Conservation (phyloP, 2,888 invertebrate genomes). For the Parnassius orleans region DNA sequence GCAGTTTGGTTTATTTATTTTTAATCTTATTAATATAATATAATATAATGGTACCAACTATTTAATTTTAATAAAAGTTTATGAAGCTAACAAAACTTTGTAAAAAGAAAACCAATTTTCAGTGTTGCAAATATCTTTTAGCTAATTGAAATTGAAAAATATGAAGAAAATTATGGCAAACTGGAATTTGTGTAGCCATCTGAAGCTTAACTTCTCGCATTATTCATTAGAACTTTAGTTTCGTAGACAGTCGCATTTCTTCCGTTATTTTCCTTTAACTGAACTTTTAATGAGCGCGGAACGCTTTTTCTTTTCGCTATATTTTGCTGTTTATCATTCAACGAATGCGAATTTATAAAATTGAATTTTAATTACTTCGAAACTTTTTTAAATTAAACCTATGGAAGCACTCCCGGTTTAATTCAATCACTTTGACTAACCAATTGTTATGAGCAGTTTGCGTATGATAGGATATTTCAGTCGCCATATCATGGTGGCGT, state of each 20-base stretch:
- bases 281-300: constrained; percentile 39
- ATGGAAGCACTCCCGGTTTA: too few species aligned
- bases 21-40: too few species aligned
- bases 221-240: constrained; percentile 39
- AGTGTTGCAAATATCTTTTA: neutral
- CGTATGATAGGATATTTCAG: too few species aligned
- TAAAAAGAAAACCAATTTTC: neutral
- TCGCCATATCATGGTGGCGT: too few species aligned
- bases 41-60: too few species aligned
- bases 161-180: constrained; percentile 22
- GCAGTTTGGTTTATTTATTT: too few species aligned
- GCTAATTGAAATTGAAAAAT: constrained; percentile 27
- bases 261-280: constrained; percentile 35
- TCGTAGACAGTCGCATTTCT: constrained; percentile 36
- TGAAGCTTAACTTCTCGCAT: constrained; percentile 33
- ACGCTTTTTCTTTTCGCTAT: constrained; percentile 23
- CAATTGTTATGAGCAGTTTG: too few species aligned
- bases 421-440: too few species aligned
- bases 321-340: too few species aligned
- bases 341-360: constrained; percentile 1
- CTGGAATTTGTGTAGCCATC: constrained; percentile 28
- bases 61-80: too few species aligned
- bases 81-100: too few species aligned
- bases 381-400: neutral
- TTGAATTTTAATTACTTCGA: neutral